phyloP scores from a whole-genome alignment of 2,797 vertebrate species.

The Pseudochaenichthys georgianus region DNA sequence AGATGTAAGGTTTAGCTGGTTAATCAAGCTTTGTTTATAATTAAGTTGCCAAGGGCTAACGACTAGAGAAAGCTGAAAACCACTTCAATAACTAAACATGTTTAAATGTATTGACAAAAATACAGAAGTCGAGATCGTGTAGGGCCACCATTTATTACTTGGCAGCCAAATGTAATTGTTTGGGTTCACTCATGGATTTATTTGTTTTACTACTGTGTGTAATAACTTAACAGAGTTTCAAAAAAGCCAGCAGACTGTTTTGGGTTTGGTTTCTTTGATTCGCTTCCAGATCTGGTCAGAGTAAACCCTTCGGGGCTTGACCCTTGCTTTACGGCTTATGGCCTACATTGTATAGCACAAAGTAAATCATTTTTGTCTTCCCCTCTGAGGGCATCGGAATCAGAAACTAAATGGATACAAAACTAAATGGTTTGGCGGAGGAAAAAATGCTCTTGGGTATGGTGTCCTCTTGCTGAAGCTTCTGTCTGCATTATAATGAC shows the following conservation, averaged over 20 bases:
- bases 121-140: not conserved
- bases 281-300: slow-evolving; percentile 62
- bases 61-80: slow-evolving; percentile 8
- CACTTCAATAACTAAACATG: not conserved
- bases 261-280: slow-evolving; percentile 69
- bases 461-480: slow-evolving; percentile 36
- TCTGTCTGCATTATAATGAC: slow-evolving; percentile 43
- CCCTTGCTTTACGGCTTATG: slow-evolving; percentile 76
- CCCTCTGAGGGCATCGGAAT: slow-evolving; percentile 65
- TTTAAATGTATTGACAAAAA: slow-evolving; percentile 19
- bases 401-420: slow-evolving; percentile 68
- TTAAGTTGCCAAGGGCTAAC: not conserved
- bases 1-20: not conserved
- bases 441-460: slow-evolving; percentile 56
- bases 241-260: slow-evolving; percentile 47
- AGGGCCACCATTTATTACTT: slow-evolving; percentile 11
- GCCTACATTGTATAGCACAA: slow-evolving; percentile 77
- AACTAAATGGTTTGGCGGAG: slow-evolving; percentile 53
- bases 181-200: slow-evolving; percentile 29
- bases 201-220: slow-evolving; percentile 39
- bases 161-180: slow-evolving; percentile 37
- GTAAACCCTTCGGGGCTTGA: slow-evolving; percentile 70
- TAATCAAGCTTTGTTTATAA: not conserved
- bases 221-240: slow-evolving; percentile 48
- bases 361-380: slow-evolving; percentile 77